phyloP scores from a whole-genome alignment of 2,113 vertebrate species.

The Alaudala cheleensis region DNA sequence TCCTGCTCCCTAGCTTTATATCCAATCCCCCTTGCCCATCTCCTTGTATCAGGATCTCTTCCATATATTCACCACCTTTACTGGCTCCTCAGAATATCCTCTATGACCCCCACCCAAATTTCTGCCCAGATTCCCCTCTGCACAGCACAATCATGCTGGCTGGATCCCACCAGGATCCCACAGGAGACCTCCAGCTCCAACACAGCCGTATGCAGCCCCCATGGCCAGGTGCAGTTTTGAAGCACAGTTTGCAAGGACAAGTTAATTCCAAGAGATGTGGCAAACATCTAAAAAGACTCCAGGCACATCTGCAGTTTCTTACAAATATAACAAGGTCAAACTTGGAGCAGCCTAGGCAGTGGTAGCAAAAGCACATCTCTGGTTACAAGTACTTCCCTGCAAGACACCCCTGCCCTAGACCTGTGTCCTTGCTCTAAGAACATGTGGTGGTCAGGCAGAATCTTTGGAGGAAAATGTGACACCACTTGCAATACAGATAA shows the following conservation, averaged over 20 bases:
- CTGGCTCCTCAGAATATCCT: neutral
- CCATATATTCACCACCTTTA: neutral
- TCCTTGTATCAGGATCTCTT: neutral
- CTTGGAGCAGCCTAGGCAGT: neutral
- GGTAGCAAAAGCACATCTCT: neutral
- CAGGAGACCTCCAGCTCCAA: neutral
- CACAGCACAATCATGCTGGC: neutral
- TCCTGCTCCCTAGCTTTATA: neutral
- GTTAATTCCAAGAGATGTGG: rapidly evolving
- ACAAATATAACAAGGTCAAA: neutral
- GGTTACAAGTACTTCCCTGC: neutral
- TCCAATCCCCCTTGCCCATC: neutral
- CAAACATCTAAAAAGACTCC: neutral
- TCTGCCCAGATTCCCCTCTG: neutral
- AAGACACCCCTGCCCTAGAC: neutral
- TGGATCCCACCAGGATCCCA: neutral
- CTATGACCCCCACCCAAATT: rapidly evolving
- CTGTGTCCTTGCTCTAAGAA: neutral
- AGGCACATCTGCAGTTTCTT: neutral
- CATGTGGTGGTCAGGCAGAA: neutral
- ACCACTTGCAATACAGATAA: neutral
- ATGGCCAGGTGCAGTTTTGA: neutral
- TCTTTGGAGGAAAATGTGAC: neutral
- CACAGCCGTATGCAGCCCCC: neutral
- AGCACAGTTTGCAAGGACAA: neutral